Evolutionary conservation across 2,888 invertebrate genomes (phyloP).

Genomic region (Homarus gammarus): DNA sequence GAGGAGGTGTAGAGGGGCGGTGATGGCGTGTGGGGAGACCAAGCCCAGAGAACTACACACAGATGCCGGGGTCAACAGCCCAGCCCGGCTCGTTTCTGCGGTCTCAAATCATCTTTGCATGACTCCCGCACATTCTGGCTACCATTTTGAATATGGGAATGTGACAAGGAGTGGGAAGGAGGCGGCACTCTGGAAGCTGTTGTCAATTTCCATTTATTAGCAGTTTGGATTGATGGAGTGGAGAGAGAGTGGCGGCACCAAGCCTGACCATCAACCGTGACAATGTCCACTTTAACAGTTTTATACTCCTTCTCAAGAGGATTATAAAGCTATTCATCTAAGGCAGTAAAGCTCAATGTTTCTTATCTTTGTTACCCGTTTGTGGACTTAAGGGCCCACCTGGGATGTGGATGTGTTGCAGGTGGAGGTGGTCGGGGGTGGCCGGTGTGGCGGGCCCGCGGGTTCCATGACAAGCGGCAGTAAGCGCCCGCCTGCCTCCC

Average conservation of each 20-base stretch:
- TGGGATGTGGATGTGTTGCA: neutral
- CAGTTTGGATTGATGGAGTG: slow-evolving; percentile 56
- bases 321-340: neutral
- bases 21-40: neutral
- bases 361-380: neutral
- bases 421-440: neutral
- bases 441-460: slow-evolving; percentile 3
- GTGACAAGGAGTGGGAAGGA: slow-evolving; percentile 60
- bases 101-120: slow-evolving; percentile 55
- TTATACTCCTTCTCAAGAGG: neutral
- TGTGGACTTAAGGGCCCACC: neutral
- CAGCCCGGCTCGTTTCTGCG: neutral
- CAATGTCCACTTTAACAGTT: neutral
- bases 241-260: neutral
- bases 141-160: slow-evolving; percentile 69
- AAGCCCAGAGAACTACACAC: neutral
- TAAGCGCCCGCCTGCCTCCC: slow-evolving; percentile 51
- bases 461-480: slow-evolving; percentile 69
- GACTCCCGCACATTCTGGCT: slow-evolving; percentile 59
- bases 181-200: slow-evolving; percentile 43
- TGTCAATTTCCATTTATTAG: slow-evolving; percentile 69
- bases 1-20: neutral
- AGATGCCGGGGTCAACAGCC: slow-evolving; percentile 51
- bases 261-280: slow-evolving; percentile 19
- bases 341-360: neutral